Evolutionary conservation across 1,140 invertebrate species (phyloP).

Genomic region (Zophobas morio): DNA sequence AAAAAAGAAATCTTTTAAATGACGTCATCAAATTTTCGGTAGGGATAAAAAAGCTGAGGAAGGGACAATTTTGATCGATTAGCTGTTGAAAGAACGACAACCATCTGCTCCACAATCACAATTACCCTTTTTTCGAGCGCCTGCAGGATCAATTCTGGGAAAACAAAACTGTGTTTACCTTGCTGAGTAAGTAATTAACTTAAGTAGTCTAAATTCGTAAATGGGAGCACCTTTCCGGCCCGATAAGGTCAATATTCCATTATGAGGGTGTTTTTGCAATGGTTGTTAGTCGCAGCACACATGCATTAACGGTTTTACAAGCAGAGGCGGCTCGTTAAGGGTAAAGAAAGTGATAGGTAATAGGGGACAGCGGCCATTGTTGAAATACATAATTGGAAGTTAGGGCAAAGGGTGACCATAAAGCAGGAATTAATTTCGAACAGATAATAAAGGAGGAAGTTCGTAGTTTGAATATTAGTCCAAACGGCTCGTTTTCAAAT

Average conservation of each 20-base stretch:
- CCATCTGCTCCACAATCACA: too few species aligned
- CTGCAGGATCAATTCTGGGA: too few species aligned
- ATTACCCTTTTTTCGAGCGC: too few species aligned
- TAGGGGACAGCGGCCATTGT: neutral
- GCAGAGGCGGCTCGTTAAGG: neutral
- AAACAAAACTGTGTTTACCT: too few species aligned
- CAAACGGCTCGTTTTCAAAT: too few species aligned
- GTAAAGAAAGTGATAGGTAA: neutral
- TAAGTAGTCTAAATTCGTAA: neutral
- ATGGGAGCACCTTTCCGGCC: neutral
- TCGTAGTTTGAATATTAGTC: too few species aligned
- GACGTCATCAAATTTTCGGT: too few species aligned
- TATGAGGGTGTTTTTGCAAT: conserved; percentile 18
- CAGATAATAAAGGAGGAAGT: neutral
- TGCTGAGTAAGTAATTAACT: neutral
- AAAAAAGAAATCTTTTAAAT: too few species aligned
- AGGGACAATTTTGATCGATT: too few species aligned
- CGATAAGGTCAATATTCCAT: conserved; percentile 34
- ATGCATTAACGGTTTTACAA: conserved; percentile 33
- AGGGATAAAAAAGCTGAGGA: too few species aligned
- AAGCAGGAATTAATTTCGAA: neutral
- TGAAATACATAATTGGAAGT: neutral
- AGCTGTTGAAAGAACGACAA: too few species aligned
- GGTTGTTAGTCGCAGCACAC: conserved; percentile 16
- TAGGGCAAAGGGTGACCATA: too few species aligned